A percentile compares a stretch with the other conserved stretches of the same genome.
Evolutionary conservation across 92 coral and sea anemone genomes (phyloP).

Genomic region (Zoanthus solanderi): DNA sequence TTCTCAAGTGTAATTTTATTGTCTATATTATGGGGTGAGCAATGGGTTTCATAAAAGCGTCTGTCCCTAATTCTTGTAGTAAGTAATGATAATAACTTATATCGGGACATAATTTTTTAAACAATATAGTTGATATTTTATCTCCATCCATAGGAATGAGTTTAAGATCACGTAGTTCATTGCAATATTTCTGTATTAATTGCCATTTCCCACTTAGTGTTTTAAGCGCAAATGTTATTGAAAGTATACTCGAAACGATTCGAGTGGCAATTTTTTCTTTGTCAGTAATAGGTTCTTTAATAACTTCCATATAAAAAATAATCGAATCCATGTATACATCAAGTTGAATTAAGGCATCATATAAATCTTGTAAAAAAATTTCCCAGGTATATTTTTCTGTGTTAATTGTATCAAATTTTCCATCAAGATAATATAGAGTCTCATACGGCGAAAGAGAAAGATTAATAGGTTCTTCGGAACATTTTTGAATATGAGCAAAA

Average conservation of each 20-base stretch:
- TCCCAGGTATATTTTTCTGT: not conserved
- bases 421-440: not conserved
- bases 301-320: not conserved
- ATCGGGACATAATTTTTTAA: too few relatives aligned
- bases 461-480: not conserved
- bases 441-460: not conserved
- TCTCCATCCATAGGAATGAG: not conserved
- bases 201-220: not conserved
- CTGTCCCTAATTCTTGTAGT: too few relatives aligned
- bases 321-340: not conserved
- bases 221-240: not conserved
- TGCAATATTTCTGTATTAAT: not conserved
- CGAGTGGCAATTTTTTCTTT: not conserved
- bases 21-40: too few relatives aligned
- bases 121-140: not conserved
- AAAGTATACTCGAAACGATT: not conserved
- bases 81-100: too few relatives aligned
- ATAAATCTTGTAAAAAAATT: not conserved
- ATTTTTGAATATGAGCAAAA: not conserved
- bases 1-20: too few relatives aligned
- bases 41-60: too few relatives aligned
- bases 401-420: too few relatives aligned
- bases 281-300: not conserved
- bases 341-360: not conserved
- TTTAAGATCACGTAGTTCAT: not conserved